Conservation (phyloP, 2,113 vertebrate species). For the Dunckerocampus dactyliophorus region DNA sequence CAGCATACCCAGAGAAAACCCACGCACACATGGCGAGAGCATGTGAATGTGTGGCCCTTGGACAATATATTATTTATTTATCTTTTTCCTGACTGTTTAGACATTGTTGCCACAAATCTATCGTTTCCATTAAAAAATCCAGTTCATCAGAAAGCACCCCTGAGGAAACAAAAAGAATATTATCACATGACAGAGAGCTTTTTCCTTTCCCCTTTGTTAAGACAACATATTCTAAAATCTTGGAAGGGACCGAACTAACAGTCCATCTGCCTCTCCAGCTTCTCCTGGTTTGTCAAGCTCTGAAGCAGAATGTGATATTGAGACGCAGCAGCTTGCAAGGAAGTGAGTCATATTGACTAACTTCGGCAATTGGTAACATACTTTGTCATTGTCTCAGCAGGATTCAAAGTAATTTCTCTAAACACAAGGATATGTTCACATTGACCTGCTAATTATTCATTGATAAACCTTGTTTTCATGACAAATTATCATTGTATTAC, state of each 20-base stretch:
- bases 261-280: constrained; percentile 10
- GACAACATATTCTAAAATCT: constrained; percentile 1
- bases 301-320: constrained; percentile 8
- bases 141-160: background rate
- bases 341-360: constrained; percentile 14
- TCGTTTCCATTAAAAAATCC: background rate
- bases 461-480: constrained; percentile 34
- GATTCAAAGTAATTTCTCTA: constrained; percentile 49
- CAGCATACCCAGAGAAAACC: no score
- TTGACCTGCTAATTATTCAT: constrained; percentile 48
- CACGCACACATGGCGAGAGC: no score
- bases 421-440: constrained; percentile 43
- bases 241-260: constrained; percentile 4
- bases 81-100: background rate
- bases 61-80: background rate
- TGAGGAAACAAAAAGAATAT: background rate
- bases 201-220: background rate
- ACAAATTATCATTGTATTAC: constrained; percentile 43
- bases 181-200: background rate
- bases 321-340: background rate
- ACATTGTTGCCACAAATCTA: background rate
- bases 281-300: constrained; percentile 7
- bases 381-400: constrained; percentile 42
- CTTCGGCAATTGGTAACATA: constrained; percentile 16
- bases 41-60: no score